Conservation (phyloP, 1,140 invertebrate genomes). For the Hylaeus volcanicus region DNA sequence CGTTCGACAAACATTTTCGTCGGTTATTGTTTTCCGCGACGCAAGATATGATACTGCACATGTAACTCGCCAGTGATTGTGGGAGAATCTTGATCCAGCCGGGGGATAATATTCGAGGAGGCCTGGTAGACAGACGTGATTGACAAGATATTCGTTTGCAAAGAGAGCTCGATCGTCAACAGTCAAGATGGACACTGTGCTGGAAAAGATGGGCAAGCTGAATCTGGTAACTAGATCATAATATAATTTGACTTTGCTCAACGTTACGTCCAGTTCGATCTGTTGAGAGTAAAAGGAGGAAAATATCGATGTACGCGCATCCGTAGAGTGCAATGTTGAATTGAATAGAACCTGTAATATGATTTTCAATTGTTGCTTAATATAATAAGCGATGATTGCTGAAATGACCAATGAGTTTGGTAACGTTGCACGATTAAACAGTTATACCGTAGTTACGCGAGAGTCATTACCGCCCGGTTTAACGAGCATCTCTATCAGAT, state of each 20-base stretch:
- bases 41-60: constrained; percentile 4
- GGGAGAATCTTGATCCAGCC: constrained; percentile 34
- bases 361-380: no score
- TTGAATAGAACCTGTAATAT: no score
- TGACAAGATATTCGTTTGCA: background rate
- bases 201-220: constrained; percentile 79
- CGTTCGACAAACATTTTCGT: background rate
- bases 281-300: no score
- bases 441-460: background rate
- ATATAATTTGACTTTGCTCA: no score
- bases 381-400: no score
- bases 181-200: constrained; percentile 75
- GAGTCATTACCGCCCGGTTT: background rate
- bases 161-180: background rate
- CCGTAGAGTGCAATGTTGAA: no score
- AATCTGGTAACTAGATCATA: constrained; percentile 67
- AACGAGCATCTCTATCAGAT: constrained; percentile 14
- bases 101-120: background rate
- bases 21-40: background rate
- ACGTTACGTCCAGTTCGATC: no score
- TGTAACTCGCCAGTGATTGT: constrained; percentile 21
- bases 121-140: background rate
- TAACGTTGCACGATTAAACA: constrained; percentile 57
- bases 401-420: constrained; percentile 70
- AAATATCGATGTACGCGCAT: no score